Conservation (phyloP, 2,888 invertebrate species). For the Epirrita christyi region DNA sequence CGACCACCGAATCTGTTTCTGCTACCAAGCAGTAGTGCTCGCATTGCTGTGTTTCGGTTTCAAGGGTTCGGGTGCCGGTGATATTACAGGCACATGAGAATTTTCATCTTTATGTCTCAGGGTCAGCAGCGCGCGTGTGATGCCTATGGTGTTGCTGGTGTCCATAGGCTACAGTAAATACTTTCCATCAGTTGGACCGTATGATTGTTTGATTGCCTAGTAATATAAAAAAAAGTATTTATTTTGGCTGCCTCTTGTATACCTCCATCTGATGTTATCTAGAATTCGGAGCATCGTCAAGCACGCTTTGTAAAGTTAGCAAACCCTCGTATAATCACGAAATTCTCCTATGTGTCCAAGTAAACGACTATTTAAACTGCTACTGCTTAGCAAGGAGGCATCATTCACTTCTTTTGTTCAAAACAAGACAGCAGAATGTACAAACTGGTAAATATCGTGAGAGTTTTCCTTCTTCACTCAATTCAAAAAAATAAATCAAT, state of each 20-base stretch:
- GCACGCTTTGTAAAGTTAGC: conserved; percentile 57
- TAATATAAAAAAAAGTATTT: neutral
- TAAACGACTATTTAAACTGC: conserved; percentile 65
- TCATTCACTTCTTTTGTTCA: conserved; percentile 52
- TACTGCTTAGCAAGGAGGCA: conserved; percentile 44
- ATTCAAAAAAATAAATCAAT: neutral
- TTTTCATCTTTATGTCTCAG: too few species aligned
- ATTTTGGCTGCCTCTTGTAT: conserved; percentile 50
- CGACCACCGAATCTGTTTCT: too few species aligned
- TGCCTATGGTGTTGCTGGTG: too few species aligned
- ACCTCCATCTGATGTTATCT: conserved; percentile 56
- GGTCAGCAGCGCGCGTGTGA: too few species aligned
- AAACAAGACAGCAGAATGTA: conserved; percentile 67
- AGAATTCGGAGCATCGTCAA: conserved; percentile 69
- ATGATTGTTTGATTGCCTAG: too few species aligned
- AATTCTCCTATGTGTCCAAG: conserved; percentile 53
- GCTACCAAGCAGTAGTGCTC: too few species aligned
- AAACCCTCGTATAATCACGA: conserved; percentile 62
- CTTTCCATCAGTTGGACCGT: too few species aligned
- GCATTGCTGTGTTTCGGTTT: too few species aligned
- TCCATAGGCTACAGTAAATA: too few species aligned
- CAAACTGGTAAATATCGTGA: conserved; percentile 70
- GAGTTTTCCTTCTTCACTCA: neutral
- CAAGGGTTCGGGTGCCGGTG: too few species aligned
- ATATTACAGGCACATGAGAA: too few species aligned